These are phyloP conservation scores for Bombus affinis DNA, from an alignment of 1,140 invertebrate species.

Conservation along the genomic window DNA sequence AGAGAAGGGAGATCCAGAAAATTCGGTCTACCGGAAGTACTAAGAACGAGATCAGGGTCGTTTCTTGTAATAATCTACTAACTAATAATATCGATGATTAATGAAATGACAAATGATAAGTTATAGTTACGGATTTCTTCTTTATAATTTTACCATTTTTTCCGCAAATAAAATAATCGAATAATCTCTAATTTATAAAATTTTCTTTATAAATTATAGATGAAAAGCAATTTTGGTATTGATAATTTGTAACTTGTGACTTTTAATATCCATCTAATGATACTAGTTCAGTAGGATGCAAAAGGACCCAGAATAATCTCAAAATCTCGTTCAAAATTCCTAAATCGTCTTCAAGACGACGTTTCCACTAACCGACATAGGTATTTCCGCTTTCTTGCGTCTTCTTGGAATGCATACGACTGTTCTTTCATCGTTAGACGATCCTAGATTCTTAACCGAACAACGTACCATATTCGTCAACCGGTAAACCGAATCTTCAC, in stretches of 20 bases:
- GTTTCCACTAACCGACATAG: conserved; percentile 8
- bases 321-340: neutral
- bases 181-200: too few relatives aligned
- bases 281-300: neutral
- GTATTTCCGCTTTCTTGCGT: conserved; percentile 35
- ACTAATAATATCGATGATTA: neutral
- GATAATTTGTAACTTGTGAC: neutral
- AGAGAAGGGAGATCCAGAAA: conserved; percentile 18
- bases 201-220: neutral
- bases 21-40: neutral
- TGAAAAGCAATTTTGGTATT: neutral
- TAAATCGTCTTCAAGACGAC: neutral
- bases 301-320: neutral
- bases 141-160: neutral
- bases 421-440: conserved; percentile 25
- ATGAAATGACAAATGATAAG: neutral
- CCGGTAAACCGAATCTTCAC: conserved; percentile 27
- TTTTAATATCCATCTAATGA: too few relatives aligned
- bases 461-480: conserved; percentile 13
- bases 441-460: neutral
- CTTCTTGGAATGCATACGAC: conserved; percentile 69
- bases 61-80: neutral
- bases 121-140: neutral
- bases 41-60: neutral
- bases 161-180: neutral